These are phyloP conservation scores for Odontomachus brunneus DNA, from an alignment of 1,140 invertebrate genomes.

Conservation along the genomic window DNA sequence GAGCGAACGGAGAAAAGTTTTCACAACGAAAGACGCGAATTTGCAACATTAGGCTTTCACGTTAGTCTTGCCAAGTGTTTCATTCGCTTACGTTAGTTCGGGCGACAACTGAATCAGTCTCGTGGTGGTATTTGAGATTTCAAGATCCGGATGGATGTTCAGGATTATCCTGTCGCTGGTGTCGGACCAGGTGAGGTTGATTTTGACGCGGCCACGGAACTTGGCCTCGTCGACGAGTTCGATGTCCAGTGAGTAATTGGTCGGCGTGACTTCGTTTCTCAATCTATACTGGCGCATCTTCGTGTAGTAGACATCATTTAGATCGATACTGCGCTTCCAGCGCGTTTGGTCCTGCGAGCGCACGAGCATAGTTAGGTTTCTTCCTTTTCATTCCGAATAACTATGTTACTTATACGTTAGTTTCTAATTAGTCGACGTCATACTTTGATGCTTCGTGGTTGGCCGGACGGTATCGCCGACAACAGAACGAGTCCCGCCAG, in stretches of 20 bases:
- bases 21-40: background rate
- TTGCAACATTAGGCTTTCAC: background rate
- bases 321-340: slow-evolving; percentile 75
- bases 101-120: slow-evolving; percentile 68
- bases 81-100: slow-evolving; percentile 79
- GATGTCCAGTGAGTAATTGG: slow-evolving; percentile 87
- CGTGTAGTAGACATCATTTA: slow-evolving; percentile 75
- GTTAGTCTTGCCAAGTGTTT: background rate
- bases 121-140: slow-evolving; percentile 81
- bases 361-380: background rate
- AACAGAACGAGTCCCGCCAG: slow-evolving; percentile 58
- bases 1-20: background rate
- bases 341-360: slow-evolving; percentile 21
- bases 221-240: slow-evolving; percentile 86
- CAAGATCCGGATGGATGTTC: slow-evolving; percentile 87
- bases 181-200: slow-evolving; percentile 87
- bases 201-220: slow-evolving; percentile 87
- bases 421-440: slow-evolving; percentile 11
- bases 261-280: slow-evolving; percentile 86
- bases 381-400: background rate
- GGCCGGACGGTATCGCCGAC: slow-evolving; percentile 13
- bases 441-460: slow-evolving; percentile 30
- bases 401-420: background rate
- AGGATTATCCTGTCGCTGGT: slow-evolving; percentile 87
- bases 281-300: slow-evolving; percentile 66